Percentiles rank a stretch among this genome's conserved stretches.
Evolutionary conservation across 2,797 vertebrate species (phyloP).

Genomic region (Lateolabrax maculatus): DNA sequence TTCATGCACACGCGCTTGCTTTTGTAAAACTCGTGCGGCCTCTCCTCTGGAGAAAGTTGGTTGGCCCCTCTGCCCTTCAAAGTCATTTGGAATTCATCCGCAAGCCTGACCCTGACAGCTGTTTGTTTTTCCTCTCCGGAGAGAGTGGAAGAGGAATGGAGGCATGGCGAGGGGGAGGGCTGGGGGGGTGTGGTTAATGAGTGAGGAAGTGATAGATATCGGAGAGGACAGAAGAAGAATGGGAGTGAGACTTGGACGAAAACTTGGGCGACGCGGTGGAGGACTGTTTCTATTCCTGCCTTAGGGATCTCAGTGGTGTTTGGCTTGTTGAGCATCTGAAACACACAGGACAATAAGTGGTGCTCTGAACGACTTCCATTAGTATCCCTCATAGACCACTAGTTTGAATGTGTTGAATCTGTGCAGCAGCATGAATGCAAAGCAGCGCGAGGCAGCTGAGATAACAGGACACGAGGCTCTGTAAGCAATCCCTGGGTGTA

Average conservation of each 20-base stretch:
- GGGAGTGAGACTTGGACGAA: conserved; percentile 49
- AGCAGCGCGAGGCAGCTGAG: conserved; percentile 57
- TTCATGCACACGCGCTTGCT: conserved; percentile 37
- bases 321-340: conserved; percentile 70
- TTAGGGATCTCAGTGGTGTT: conserved; percentile 57
- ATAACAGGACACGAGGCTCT: conserved; percentile 61
- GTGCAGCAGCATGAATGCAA: conserved; percentile 68
- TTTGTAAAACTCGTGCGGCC: too few species aligned
- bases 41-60: conserved; percentile 77
- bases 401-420: conserved; percentile 69
- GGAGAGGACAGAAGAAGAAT: conserved; percentile 69
- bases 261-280: conserved; percentile 30
- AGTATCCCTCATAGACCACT: conserved; percentile 72
- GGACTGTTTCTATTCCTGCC: conserved; percentile 53
- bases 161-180: conserved; percentile 25
- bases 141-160: conserved; percentile 68
- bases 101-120: conserved; percentile 82
- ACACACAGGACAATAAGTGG: conserved; percentile 71
- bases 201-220: conserved; percentile 75
- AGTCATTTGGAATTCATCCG: conserved; percentile 84
- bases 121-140: conserved; percentile 82
- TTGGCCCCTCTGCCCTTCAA: conserved; percentile 81
- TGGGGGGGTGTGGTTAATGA: conserved; percentile 68
- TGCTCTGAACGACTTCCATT: conserved; percentile 71
- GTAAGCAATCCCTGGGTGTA: conserved; percentile 64